Evolutionary conservation across 2,797 vertebrate genomes (phyloP), one percentile per base, ranked within the genome.

Genomic region (Heterohyrax brucei): DNA sequence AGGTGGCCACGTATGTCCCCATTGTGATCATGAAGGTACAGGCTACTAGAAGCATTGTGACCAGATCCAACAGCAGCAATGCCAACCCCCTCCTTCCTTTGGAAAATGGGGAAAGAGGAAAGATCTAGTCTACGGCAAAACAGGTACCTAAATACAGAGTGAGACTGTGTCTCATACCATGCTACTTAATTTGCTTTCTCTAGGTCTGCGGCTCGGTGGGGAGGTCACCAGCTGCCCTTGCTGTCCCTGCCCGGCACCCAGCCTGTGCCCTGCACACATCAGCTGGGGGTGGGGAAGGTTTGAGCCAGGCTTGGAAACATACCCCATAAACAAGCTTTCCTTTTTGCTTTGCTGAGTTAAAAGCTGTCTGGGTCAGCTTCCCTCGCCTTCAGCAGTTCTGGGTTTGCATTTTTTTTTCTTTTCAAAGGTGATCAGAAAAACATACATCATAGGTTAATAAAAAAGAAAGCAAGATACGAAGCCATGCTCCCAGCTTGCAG

Each of bases 371-470:
- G 3, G 22, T 75, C 9, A 2, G 4, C 4, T 56, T 22, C 64
- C 22, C 33, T 85, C 0, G 0, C 28, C 61, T 95, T 86, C 21
- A n/a, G 56, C 48, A 39, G 14, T 53, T 88, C 86, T 93, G 75
- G 26, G 5, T 46, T 46, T 82, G 64, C 68, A 28, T 79, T 87
- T 95, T 73, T 91, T 72, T 85, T 87, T 53, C 14, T 30, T 33
- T 39, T 21, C 33, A 89, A 87, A 95, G 48, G 70, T 68, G 66
- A 39, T 91, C 89, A 79, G 75, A 50, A 61, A 95, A 96, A 87
- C 82, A 76, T 79, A 75, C 94, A 82, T 50, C 76, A 46, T 61
- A 24, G 21, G 48, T 90, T 94, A 16, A n/a, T 77, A 79, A 33
- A 70, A 72, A 70, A 24, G 28, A 53, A 88, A 24, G 53, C 13